Evolutionary conservation across 2,888 invertebrate genomes (phyloP).

Genomic region (Stratiomys singularior): DNA sequence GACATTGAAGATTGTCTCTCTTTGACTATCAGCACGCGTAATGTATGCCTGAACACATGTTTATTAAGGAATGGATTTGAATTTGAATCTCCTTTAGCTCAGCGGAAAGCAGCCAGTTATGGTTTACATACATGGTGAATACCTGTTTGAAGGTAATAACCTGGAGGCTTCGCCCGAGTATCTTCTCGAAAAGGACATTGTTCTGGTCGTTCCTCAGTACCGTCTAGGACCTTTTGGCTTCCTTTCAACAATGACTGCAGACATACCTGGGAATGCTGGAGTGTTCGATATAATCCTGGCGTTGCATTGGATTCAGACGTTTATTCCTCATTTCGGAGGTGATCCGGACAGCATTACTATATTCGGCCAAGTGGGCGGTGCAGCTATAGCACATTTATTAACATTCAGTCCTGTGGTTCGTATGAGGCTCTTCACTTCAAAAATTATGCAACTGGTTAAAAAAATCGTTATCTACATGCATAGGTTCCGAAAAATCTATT

Average conservation of each 20-base stretch:
- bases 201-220: slow-evolving; percentile 67
- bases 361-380: slow-evolving; percentile 69
- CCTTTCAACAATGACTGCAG: slow-evolving; percentile 67
- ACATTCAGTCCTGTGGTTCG: slow-evolving; percentile 64
- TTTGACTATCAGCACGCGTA: slow-evolving; percentile 61
- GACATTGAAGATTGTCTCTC: slow-evolving; percentile 63
- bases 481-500: slow-evolving; percentile 65
- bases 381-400: slow-evolving; percentile 66
- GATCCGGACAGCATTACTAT: slow-evolving; percentile 66
- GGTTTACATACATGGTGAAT: slow-evolving; percentile 66
- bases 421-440: slow-evolving; percentile 8
- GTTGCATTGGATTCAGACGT: slow-evolving; percentile 66
- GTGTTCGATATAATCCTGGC: slow-evolving; percentile 68
- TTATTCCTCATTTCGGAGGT: slow-evolving; percentile 68
- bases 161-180: slow-evolving; percentile 63
- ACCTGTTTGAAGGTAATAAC: slow-evolving; percentile 63
- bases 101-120: slow-evolving; percentile 61
- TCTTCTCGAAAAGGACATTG: slow-evolving; percentile 66
- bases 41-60: slow-evolving; percentile 52
- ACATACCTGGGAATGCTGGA: slow-evolving; percentile 69
- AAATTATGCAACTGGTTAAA: too few relatives aligned
- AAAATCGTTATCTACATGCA: too few relatives aligned
- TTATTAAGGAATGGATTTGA: background rate
- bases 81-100: slow-evolving; percentile 44
- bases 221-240: slow-evolving; percentile 68